Evolutionary conservation across 2,888 invertebrate species (phyloP).

Genomic region (Uloborus plumipes): DNA sequence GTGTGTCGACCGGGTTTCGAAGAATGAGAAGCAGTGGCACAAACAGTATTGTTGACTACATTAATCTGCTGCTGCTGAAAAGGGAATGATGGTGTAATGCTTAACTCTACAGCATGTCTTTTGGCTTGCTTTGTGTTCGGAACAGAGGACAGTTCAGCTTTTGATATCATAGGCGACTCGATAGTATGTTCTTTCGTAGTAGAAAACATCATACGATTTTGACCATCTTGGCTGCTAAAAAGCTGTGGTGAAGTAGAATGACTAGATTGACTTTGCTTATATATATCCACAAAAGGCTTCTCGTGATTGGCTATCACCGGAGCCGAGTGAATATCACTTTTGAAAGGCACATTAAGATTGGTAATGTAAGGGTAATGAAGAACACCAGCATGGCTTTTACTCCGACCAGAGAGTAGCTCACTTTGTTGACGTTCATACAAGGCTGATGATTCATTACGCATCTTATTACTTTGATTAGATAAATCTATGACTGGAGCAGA

Average conservation of each 20-base stretch:
- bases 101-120: conserved; percentile 47
- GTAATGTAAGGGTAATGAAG: conserved; percentile 7
- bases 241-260: conserved; percentile 15
- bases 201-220: conserved; percentile 46
- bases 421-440: too few relatives aligned
- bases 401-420: neutral
- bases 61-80: conserved; percentile 39
- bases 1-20: conserved; percentile 52
- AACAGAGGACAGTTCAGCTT: conserved; percentile 1
- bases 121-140: conserved; percentile 7
- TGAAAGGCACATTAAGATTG: conserved; percentile 1
- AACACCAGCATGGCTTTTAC: conserved; percentile 9
- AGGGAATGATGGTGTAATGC: conserved; percentile 53
- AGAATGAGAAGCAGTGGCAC: conserved; percentile 33
- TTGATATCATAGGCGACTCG: neutral
- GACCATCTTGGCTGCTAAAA: neutral
- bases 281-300: conserved; percentile 27
- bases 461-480: neutral
- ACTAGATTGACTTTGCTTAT: conserved; percentile 13
- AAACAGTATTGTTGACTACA: conserved; percentile 40
- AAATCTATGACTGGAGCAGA: neutral
- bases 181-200: conserved; percentile 45
- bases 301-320: conserved; percentile 25
- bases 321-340: conserved; percentile 24
- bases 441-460: neutral